These are phyloP conservation scores for Discoglossus pictus DNA, from an alignment of 2,797 vertebrate genomes.

Conservation along the genomic window DNA sequence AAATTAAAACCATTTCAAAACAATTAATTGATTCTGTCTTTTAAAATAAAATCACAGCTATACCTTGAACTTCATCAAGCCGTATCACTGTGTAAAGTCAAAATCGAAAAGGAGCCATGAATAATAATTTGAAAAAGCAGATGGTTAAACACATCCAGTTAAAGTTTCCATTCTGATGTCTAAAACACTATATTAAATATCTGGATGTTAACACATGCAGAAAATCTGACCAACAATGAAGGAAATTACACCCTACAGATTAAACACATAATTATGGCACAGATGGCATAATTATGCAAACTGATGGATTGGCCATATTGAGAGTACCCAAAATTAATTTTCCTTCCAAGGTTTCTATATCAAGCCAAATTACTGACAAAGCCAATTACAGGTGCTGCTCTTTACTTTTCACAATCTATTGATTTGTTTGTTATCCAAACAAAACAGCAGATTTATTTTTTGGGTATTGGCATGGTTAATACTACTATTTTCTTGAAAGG, in stretches of 20 bases:
- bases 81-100: too few species aligned
- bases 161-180: conserved; percentile 5
- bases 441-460: too few species aligned
- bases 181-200: conserved; percentile 16
- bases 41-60: neutral
- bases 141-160: conserved; percentile 15
- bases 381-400: too few species aligned
- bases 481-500: too few species aligned
- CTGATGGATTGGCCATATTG: conserved; percentile 4
- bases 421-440: too few species aligned
- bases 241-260: conserved; percentile 8
- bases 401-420: too few species aligned
- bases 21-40: neutral
- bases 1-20: too few species aligned
- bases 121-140: conserved; percentile 24
- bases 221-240: neutral
- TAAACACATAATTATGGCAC: conserved; percentile 12
- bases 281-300: conserved; percentile 16
- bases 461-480: too few species aligned
- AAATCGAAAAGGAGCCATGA: neutral
- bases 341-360: too few species aligned
- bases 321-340: neutral
- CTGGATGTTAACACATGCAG: conserved; percentile 8
- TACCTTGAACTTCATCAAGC: neutral
- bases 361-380: too few species aligned